Conservation (phyloP, 2,797 vertebrate species). For the Lagodon rhomboides region DNA sequence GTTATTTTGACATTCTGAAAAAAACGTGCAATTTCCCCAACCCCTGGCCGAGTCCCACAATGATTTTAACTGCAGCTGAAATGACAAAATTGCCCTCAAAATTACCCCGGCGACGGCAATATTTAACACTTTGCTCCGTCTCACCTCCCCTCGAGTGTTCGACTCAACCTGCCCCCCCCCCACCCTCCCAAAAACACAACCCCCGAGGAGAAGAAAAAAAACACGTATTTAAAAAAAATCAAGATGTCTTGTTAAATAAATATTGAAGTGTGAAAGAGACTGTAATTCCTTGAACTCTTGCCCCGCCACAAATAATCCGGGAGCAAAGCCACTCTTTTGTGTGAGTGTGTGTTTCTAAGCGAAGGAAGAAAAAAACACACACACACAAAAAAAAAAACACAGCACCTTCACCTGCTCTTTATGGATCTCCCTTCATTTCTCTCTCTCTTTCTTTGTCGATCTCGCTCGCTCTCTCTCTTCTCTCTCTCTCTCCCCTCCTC, state of each 20-base stretch:
- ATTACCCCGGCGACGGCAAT: neutral
- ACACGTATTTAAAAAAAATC: constrained; percentile 26
- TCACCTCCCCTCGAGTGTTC: neutral
- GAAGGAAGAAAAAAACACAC: neutral
- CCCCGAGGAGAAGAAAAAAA: neutral
- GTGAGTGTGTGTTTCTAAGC: constrained; percentile 15
- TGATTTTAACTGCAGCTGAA: neutral
- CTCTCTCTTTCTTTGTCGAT: constrained; percentile 2
- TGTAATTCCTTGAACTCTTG: constrained; percentile 57
- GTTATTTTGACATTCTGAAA: neutral
- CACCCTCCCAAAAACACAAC: neutral
- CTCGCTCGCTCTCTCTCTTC: constrained; percentile 1
- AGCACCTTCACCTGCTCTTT: constrained; percentile 42
- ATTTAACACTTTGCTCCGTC: constrained; percentile 7
- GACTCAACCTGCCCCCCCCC: neutral
- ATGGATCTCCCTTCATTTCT: constrained; percentile 28
- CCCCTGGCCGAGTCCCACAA: too few species aligned
- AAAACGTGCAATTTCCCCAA: neutral
- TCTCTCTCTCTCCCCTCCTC: neutral
- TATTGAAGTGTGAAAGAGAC: constrained; percentile 29
- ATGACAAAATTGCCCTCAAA: constrained; percentile 10
- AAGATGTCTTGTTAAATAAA: constrained; percentile 49
- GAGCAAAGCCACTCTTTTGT: constrained; percentile 22
- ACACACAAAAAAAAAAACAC: neutral
- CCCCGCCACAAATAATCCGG: constrained; percentile 39